Percentiles rank a stretch among this genome's conserved stretches.
phyloP scores from a whole-genome alignment of 2,113 vertebrate genomes.

The Muntiacus muntjak region DNA sequence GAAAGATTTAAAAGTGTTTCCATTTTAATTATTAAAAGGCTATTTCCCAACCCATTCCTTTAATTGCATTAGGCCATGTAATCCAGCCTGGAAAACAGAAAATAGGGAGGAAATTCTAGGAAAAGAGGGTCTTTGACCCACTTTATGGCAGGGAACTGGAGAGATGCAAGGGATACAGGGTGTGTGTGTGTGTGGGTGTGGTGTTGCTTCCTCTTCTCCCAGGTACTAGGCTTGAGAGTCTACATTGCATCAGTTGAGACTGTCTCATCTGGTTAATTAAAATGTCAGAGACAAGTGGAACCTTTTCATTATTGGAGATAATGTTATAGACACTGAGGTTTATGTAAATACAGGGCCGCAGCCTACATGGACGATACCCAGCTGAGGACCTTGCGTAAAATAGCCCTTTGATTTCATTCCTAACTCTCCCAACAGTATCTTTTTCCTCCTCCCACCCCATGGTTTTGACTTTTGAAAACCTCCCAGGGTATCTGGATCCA shows the following conservation, averaged over 20 bases:
- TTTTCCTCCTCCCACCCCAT: neutral
- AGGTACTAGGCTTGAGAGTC: neutral
- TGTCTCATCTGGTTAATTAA: neutral
- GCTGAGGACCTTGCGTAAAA: neutral
- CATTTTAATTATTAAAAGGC: slow-evolving; percentile 18
- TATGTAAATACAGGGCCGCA: neutral
- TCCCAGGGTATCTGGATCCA: neutral
- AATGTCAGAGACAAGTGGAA: neutral
- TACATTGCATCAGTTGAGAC: neutral
- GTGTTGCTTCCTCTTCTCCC: neutral
- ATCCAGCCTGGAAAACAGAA: neutral
- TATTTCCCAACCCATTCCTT: neutral
- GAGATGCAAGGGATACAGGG: neutral
- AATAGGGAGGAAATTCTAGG: neutral
- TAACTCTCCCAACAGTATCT: neutral
- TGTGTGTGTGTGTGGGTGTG: neutral
- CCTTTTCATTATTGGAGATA: neutral
- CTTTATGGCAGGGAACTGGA: neutral
- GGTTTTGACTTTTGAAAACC: neutral
- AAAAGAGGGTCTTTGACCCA: neutral
- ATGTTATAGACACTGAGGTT: neutral
- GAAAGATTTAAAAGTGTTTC: neutral
- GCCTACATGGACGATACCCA: neutral
- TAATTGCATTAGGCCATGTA: neutral
- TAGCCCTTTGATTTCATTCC: neutral